Evolutionary conservation across 2,113 vertebrate genomes (phyloP), one percentile per base, ranked within the genome.

Genomic region (Mobula birostris): DNA sequence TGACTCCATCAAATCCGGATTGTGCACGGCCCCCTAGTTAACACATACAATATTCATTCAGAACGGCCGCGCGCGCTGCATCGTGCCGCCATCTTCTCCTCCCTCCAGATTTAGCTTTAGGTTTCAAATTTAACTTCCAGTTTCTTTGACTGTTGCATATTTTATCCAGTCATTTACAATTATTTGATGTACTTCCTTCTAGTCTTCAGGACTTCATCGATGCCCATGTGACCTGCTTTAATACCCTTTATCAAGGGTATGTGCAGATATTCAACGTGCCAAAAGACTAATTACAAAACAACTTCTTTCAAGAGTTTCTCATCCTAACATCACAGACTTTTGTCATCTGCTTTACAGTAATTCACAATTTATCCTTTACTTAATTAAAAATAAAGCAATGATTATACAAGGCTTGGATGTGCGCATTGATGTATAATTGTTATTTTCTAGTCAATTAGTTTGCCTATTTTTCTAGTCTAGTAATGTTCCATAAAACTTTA

Each of bases 111-210:
- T 36, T 36, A 66, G 85, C 9, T 90, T n/a, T 12, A 61, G 14
- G 29, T 68, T 19, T 8, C 85, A 90, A 66, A 66, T 21, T 32
- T 32, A 90, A 66, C 32, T 68, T 90, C 27, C 85, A 66, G 32
- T 90, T 66, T 90, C 4, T 90, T 63, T 90, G 61, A 61, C 61
- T 66, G 61, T 90, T 90, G 85, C 85, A 90, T 90, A 68, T 66
- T 19, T 90, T 66, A 90, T 68, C 58, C n/a, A 63, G 27, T 29
- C 83, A 90, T 90, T 68, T 8, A 90, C 36, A 32, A 32, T 14
- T 32, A 15, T 32, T 68, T 66, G 61, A 90, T 7, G 4, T 68
- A 19, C 29, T 17, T 83, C 61, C 1, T 12, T 21, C 29, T 29
- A 14, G 61, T 63, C 19, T 61, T 66, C n/a, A 19, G 29, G 32